These are phyloP conservation scores for Cherax destructor DNA, from an alignment of 1,140 invertebrate species.

Conservation along the genomic window DNA sequence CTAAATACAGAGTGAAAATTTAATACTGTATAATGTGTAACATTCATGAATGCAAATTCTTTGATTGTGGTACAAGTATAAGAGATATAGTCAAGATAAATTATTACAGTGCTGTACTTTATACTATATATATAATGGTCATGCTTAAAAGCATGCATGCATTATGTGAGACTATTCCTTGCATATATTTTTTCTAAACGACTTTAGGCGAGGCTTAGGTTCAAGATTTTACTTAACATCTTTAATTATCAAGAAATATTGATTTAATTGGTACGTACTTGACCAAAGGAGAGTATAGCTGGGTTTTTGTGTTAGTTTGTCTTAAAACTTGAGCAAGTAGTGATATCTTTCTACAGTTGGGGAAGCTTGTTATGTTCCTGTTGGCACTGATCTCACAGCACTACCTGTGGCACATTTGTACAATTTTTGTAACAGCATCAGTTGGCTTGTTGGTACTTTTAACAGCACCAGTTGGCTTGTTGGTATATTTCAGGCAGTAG, in stretches of 20 bases:
- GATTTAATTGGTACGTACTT: too few species aligned
- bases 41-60: too few species aligned
- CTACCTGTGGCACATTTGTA: background rate
- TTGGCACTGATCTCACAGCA: background rate
- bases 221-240: too few species aligned
- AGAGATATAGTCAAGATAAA: too few species aligned
- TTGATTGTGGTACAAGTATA: too few species aligned
- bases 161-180: background rate
- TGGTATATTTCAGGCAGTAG: slow-evolving; percentile 57
- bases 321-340: background rate
- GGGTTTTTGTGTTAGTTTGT: background rate
- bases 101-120: too few species aligned
- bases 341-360: background rate
- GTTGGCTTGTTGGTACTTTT: slow-evolving; percentile 8
- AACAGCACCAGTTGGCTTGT: slow-evolving; percentile 17
- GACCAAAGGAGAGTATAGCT: background rate
- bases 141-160: background rate
- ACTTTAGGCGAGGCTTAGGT: too few species aligned
- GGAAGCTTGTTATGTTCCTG: background rate
- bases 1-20: too few species aligned
- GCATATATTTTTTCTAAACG: too few species aligned
- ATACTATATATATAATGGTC: too few species aligned
- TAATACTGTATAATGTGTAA: too few species aligned
- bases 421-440: background rate
- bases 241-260: too few species aligned